Evolutionary conservation across 92 coral and sea anemone species (phyloP).

Genomic region (Epizoanthus illoricatus): DNA sequence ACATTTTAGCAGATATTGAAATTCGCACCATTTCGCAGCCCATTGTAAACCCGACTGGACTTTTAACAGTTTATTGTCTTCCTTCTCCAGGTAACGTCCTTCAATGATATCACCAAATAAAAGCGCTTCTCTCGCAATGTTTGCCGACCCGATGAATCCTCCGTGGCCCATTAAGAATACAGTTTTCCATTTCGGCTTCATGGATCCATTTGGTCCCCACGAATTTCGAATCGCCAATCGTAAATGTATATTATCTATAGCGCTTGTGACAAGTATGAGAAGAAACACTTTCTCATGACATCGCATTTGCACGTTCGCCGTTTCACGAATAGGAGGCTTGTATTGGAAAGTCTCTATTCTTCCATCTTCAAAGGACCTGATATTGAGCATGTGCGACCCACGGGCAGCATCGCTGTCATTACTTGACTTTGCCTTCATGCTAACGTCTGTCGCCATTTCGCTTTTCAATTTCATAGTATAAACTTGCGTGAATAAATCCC

Average conservation of each 20-base stretch:
- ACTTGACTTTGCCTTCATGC: neutral
- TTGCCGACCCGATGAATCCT: neutral
- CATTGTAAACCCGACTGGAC: constrained; percentile 47
- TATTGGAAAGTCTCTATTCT: neutral
- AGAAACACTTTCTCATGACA: constrained; percentile 15
- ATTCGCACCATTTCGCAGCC: constrained; percentile 47
- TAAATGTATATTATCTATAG: constrained; percentile 11
- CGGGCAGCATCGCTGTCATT: neutral
- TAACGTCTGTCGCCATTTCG: neutral
- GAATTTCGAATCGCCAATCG: constrained; percentile 46
- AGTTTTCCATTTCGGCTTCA: constrained; percentile 49
- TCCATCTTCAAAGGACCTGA: neutral
- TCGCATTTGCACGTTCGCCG: no score
- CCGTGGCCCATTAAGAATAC: constrained; percentile 46
- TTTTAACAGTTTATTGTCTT: constrained; percentile 46
- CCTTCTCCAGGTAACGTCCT: constrained; percentile 37
- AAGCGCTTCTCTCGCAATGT: constrained; percentile 40
- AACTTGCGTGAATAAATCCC: neutral
- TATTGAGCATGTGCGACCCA: no score
- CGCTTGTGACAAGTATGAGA: constrained; percentile 48
- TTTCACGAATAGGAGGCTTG: neutral
- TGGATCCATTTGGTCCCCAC: constrained; percentile 47
- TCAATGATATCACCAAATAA: constrained; percentile 57
- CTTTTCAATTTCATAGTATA: neutral
- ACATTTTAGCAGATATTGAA: constrained; percentile 25